These are phyloP conservation scores for Dione juno DNA, from an alignment of 2,888 invertebrate species.

Conservation along the genomic window DNA sequence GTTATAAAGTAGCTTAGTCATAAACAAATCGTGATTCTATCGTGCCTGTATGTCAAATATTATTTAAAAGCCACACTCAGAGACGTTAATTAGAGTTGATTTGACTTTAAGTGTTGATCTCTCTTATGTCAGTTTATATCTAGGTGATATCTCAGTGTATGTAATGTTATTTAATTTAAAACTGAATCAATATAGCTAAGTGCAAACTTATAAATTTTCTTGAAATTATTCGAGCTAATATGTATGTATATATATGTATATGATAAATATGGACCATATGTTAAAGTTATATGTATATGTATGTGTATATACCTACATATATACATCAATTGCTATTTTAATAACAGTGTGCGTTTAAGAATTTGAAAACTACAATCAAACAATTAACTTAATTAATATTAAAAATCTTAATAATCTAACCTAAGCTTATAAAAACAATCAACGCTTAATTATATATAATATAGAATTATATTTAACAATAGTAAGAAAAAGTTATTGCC, in stretches of 20 bases:
- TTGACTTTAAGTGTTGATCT: not conserved
- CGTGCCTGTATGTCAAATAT: too few relatives aligned
- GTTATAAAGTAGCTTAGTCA: constrained; percentile 1
- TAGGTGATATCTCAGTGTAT: not conserved
- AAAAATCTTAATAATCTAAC: not conserved
- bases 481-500: constrained; percentile 23
- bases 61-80: too few relatives aligned
- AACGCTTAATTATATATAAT: constrained; percentile 14
- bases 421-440: constrained; percentile 16
- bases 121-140: too few relatives aligned
- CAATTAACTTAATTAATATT: constrained; percentile 4
- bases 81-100: not conserved
- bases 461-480: constrained; percentile 3
- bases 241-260: not conserved
- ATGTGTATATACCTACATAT: not conserved
- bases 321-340: constrained; percentile 7
- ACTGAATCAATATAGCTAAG: not conserved
- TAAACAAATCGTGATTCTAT: not conserved
- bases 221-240: too few relatives aligned
- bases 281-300: not conserved
- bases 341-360: constrained; percentile 10
- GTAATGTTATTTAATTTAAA: not conserved
- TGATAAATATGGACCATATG: not conserved
- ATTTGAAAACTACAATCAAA: not conserved
- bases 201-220: not conserved